Base-by-base conservation (phyloP, 2,113 vertebrate genomes). In the Bucco capensis region DNA sequence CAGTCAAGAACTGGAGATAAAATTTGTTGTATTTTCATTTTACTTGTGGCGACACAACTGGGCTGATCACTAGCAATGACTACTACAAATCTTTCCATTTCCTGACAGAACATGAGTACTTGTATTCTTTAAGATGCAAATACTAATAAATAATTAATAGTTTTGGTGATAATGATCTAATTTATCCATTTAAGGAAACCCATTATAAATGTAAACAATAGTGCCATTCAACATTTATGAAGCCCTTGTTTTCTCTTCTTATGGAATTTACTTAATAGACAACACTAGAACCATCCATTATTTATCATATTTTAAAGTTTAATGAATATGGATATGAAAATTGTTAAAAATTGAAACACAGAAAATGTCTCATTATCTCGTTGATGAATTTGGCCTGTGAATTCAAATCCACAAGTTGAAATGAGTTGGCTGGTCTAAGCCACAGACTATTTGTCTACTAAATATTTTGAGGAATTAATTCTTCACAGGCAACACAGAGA, bases 321-420 rank as follows among this genome's bases (percentile, higher is more conserved):
- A 90, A 94, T 93, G 70, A 86, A 42, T 69, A 92, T 74, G 21
- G 31, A 84, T 95, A 60, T 65, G 25, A 91, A 91, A 94, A 77
- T 56, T 72, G 33, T 64, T 83, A 79, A 92, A 96, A 92, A 84
- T 31, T 88, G 86, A 93, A 93, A 74, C 78, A 60, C 9, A 73
- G 44, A 85, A 85, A 85, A 77, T 31, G 19, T 74, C 56, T 88
- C 42, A 50, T 93, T 88, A 89, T 89, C 1, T 1, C 47, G 53
- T 57, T 77, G 76, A 78, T 78, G 61, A 93, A 71, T 85, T 49
- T 82, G 80, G 82, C 28, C 70, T n/a, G 7, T 1, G 14, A 90
- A 61, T 88, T 91, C 70, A 91, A 85, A 88, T 51, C 69, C 53
- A 83, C 25, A 83, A 69, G 33, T 77, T 37, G 80, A 93, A 92